Conservation (phyloP, 2,888 invertebrate genomes). For the Melolontha melolontha region DNA sequence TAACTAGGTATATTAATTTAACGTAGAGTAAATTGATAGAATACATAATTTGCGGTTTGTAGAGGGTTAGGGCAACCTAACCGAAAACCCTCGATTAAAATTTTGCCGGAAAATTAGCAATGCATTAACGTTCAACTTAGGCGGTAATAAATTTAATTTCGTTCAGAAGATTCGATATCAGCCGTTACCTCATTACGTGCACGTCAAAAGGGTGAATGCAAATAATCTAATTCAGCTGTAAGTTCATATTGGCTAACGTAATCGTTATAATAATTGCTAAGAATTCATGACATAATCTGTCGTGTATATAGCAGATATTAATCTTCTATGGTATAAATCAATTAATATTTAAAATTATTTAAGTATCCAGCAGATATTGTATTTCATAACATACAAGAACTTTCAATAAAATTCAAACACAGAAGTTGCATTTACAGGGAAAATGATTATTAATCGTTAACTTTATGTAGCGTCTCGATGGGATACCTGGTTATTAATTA, state of each 20-base stretch:
- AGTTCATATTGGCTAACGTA: background rate
- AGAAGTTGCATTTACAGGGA: too few species aligned
- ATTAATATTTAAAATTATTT: too few species aligned
- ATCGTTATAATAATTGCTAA: slow-evolving; percentile 8
- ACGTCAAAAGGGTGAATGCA: background rate
- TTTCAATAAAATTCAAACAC: too few species aligned
- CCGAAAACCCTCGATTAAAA: slow-evolving; percentile 7
- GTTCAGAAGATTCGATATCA: slow-evolving; percentile 9
- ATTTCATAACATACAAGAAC: too few species aligned
- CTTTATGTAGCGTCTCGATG: too few species aligned
- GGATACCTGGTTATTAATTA: too few species aligned
- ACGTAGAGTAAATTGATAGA: too few species aligned
- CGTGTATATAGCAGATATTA: background rate
- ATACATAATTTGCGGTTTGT: too few species aligned
- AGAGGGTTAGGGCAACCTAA: slow-evolving; percentile 3
- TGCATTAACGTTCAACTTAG: slow-evolving; percentile 17
- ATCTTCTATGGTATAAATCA: too few species aligned
- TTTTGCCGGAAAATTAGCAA: slow-evolving; percentile 1
- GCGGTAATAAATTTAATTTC: slow-evolving; percentile 14
- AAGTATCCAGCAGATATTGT: too few species aligned
- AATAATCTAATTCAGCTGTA: slow-evolving; percentile 7
- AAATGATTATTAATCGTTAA: too few species aligned
- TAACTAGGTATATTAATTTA: too few species aligned
- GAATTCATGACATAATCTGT: background rate
- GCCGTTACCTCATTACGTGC: background rate